Evolutionary conservation across 1,140 invertebrate genomes (phyloP), one percentile per base, ranked within the genome.

Genomic region (Drosophila malerkotliana): DNA sequence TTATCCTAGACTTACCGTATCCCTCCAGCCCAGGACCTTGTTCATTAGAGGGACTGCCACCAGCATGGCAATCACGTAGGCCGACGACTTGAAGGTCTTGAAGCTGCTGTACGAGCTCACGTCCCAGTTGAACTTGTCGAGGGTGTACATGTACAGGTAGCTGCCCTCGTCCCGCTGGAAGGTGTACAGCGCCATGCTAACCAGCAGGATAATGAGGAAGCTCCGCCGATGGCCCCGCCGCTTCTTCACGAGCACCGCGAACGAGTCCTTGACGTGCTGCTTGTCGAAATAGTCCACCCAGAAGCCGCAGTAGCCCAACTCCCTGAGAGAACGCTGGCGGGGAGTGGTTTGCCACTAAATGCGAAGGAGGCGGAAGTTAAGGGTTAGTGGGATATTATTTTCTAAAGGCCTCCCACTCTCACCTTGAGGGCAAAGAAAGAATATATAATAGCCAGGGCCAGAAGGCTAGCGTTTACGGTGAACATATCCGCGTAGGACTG

Each of bases 151-250:
- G 75, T 94, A 96, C 48, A 94, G 93, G 81, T 95, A 94, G 5
- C 92, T 93, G 56, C 94, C 94, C 79, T 97, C 96, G 79, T 96
- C 96, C 84, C 96, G 93, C 92, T 96, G 96, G 71, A 96, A 96
- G 44, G 95, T 95, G 77, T 96, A 97, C 9, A 96, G 92, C 1
- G 93, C 93, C 95, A 96, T 96, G 4, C 94, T 93, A 7, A 95
- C 67, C 2, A 96, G 92, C 1, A 96, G 77, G 6, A 96, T 92
- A 83, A 94, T 93, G 4, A 97, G 90, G 59, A 94, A 95, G n/a
- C 93, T 71, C 58, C 95, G 93, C 12, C 93, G 88, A 54, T 94
- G 93, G 3, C 93, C 92, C 0, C 87, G 53, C 30, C 96, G 92
- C 8, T 77, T 89, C 66, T 93, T 95, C 0, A 92, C 90, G 7